phyloP scores from a whole-genome alignment of 2,797 vertebrate species.

The Poecilia picta region DNA sequence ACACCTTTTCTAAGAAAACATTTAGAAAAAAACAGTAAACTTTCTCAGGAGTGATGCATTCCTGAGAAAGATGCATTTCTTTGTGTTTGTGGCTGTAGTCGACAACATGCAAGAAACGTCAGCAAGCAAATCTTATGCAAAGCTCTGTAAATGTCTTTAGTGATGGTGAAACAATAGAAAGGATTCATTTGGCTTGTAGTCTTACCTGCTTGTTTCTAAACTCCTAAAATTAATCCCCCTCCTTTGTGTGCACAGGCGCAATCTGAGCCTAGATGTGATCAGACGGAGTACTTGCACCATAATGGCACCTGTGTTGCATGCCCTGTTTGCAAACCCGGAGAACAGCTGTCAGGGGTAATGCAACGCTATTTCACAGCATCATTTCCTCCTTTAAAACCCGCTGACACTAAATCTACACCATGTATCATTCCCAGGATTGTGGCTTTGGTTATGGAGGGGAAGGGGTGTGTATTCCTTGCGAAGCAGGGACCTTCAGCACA shows the following conservation, averaged over 20 bases:
- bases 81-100: background rate
- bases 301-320: slow-evolving; percentile 65
- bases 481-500: slow-evolving; percentile 55
- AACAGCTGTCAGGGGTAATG: slow-evolving; percentile 69
- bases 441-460: slow-evolving; percentile 68
- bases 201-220: background rate
- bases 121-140: background rate
- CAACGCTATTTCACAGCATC: background rate
- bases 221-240: background rate
- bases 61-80: background rate
- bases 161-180: background rate
- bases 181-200: background rate
- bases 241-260: slow-evolving; percentile 31
- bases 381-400: no score
- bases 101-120: background rate
- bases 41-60: no score
- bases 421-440: slow-evolving; percentile 61
- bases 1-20: background rate
- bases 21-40: background rate
- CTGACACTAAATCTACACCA: background rate
- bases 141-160: background rate
- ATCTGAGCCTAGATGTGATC: slow-evolving; percentile 60
- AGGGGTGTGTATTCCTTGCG: slow-evolving; percentile 57
- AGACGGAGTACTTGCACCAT: slow-evolving; percentile 58
- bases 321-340: slow-evolving; percentile 61